Base-by-base conservation (phyloP, 2,797 vertebrate species). In the Holocentrus rufus region DNA sequence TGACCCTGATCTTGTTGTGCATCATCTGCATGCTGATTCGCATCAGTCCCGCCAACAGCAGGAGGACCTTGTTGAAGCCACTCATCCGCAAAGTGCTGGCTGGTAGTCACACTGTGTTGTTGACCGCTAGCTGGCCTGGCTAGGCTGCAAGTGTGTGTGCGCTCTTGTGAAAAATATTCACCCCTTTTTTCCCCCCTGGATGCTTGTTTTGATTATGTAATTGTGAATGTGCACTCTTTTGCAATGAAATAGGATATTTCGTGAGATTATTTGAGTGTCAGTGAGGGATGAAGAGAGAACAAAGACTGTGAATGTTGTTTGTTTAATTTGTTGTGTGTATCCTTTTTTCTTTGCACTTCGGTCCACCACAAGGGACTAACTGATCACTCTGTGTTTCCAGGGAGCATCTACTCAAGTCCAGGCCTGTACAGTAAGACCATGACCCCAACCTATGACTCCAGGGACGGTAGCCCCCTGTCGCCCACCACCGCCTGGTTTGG, bases 401-500 rank as follows among this genome's bases (percentile, higher is more conserved):
- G 98, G 90, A 98, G 96, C 89, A 97, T 99, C 89, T 99, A 99
- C 90, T 99, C 98, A 27, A 99, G 98, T 91, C 97, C 98, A 56
- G 98, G 98, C 80, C 93, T 99, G 53, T 99, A 99, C 89, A 99
- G 98, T 89, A 99, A 99, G 92, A 99, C 98, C 8, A 99, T 99
- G 98, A 99, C 98, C 0, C 98, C 98, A 17, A 99, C 98, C 57
- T 99, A 99, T 11, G 97, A 99, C 88, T 96, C 98, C 50, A 95
- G 98, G 44, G 98, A 99, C 5, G 98, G 98, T 79, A 99, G 98
- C 76, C 98, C 98, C 13, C 91, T 99, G 76, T 99, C 98, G 0
- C 98, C 98, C 60, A 99, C 98, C 57, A 95, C 98, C 0, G 98
- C 98, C 67, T 99, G 98, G 98, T 99, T 99, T 11, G 98, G 98